Conservation (phyloP, 2,113 vertebrate species). For the Lycaon pictus region DNA sequence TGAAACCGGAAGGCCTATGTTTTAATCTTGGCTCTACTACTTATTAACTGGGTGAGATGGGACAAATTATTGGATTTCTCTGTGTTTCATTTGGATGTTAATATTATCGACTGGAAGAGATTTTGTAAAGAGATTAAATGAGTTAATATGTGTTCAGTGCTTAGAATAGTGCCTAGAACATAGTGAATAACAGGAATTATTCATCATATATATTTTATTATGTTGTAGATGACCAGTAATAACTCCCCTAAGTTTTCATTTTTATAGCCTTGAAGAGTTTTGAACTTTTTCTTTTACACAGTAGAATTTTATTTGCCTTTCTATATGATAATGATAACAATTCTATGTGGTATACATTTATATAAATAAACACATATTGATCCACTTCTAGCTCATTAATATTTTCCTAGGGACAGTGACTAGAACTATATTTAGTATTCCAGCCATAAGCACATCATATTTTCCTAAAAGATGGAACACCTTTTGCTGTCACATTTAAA, state of each 20-base stretch:
- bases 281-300: neutral
- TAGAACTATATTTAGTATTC: conserved; percentile 22
- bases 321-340: neutral
- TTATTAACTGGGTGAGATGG: neutral
- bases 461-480: neutral
- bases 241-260: neutral
- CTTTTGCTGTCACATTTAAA: conserved; percentile 2
- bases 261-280: conserved; percentile 30
- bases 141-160: neutral
- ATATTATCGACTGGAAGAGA: neutral
- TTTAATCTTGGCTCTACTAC: neutral
- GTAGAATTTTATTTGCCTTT: conserved; percentile 35
- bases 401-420: neutral
- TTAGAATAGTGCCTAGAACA: neutral
- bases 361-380: neutral
- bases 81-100: neutral
- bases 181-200: neutral
- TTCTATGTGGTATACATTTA: neutral
- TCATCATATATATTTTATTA: neutral
- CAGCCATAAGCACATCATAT: neutral
- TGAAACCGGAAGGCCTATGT: neutral
- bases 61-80: neutral
- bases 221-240: neutral
- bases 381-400: neutral
- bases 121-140: neutral